These are phyloP conservation scores for Strix occidentalis DNA, from an alignment of 2,797 vertebrate genomes.

Conservation along the genomic window DNA sequence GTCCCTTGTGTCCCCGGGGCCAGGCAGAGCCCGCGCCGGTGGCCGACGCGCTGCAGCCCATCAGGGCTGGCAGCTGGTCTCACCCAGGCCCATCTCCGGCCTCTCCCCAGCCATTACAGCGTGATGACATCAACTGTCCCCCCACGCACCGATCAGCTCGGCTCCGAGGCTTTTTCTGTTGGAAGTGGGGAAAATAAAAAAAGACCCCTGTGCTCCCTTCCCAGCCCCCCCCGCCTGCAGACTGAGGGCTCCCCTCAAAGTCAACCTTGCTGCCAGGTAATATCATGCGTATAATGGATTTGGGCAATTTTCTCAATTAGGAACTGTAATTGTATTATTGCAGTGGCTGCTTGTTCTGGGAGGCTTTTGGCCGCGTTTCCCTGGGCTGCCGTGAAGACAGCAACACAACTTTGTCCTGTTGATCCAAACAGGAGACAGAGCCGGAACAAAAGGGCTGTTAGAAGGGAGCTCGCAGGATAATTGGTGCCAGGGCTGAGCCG, in stretches of 20 bases:
- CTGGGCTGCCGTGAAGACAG: not conserved
- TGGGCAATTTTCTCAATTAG: not conserved
- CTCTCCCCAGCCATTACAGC: not conserved
- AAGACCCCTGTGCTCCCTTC: fast-evolving
- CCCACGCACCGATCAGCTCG: not conserved
- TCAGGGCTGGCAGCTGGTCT: no score
- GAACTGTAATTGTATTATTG: not conserved
- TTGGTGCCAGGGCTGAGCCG: not conserved
- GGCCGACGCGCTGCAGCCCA: not conserved
- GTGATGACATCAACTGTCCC: not conserved
- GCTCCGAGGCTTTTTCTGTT: not conserved
- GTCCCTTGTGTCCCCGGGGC: not conserved
- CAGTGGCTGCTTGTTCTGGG: not conserved
- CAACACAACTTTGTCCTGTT: not conserved
- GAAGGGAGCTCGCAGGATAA: not conserved
- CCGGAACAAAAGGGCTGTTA: not conserved
- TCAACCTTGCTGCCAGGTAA: not conserved
- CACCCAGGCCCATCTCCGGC: not conserved
- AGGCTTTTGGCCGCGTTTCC: not conserved
- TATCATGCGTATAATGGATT: not conserved
- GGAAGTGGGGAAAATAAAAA: not conserved
- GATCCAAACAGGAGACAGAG: not conserved
- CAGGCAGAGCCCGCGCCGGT: not conserved
- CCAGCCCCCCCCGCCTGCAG: not conserved
- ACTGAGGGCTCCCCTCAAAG: not conserved